Conservation (phyloP, 1,140 invertebrate genomes). For the Aphaenogaster ashmeadi region DNA sequence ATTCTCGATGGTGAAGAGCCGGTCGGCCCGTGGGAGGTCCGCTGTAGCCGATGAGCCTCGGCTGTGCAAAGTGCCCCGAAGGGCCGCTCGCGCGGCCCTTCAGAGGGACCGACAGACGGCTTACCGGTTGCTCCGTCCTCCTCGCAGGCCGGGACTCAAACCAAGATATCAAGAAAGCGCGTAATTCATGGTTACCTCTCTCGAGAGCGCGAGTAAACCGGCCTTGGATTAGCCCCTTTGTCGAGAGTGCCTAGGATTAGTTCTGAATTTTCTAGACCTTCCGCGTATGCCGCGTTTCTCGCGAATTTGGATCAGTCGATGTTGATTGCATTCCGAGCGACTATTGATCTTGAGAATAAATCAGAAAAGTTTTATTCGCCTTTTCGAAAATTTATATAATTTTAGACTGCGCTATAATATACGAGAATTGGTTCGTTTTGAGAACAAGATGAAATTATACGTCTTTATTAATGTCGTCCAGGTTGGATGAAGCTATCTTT, state of each 20-base stretch:
- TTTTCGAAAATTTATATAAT: not conserved
- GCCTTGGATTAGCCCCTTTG: slow-evolving; percentile 32
- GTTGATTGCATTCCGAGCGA: not conserved
- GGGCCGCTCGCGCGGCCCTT: slow-evolving; percentile 78
- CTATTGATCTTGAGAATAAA: not conserved
- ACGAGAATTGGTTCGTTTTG: not conserved
- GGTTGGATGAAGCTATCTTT: not conserved
- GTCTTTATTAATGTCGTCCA: not conserved
- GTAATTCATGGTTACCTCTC: slow-evolving; percentile 75
- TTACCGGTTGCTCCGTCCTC: slow-evolving; percentile 59
- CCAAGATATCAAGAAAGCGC: slow-evolving; percentile 80
- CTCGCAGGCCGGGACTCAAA: slow-evolving; percentile 60
- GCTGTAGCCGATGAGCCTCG: slow-evolving; percentile 80
- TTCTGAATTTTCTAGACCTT: slow-evolving; percentile 35
- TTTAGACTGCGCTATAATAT: not conserved
- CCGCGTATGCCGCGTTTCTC: not conserved
- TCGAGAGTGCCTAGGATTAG: slow-evolving; percentile 20
- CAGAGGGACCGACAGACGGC: slow-evolving; percentile 76
- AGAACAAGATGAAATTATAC: not conserved
- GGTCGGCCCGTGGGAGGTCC: slow-evolving; percentile 83
- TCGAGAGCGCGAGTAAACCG: slow-evolving; percentile 37
- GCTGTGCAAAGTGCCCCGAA: slow-evolving; percentile 84
- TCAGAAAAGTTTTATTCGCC: not conserved
- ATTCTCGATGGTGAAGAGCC: slow-evolving; percentile 76
- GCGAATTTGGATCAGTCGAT: slow-evolving; percentile 2